Evolutionary conservation across 2,888 invertebrate species (phyloP), one percentile per base, ranked within the genome.

Genomic region (Archaeoteleia sp.): DNA sequence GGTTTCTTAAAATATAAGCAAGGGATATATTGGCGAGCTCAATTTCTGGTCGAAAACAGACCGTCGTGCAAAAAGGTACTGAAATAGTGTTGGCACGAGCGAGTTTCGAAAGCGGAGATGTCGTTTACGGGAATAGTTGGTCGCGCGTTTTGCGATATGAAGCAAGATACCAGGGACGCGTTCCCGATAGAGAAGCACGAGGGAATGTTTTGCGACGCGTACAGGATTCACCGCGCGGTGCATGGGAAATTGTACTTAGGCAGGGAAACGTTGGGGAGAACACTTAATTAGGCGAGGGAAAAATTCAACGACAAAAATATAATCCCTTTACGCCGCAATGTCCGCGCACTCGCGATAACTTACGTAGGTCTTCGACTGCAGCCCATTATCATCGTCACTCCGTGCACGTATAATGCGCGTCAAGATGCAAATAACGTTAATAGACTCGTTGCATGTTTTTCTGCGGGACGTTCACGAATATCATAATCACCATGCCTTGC

Each of bases 401-500:
- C 43, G 45, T 68, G 40, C 62, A 46, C 63, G 68, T 71, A 72
- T 63, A 67, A 66, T 74, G 66, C 54, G 67, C 35, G 61, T 67
- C 9, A 37, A 43, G 39, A 57, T 71, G 72, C 61, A 62, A 54
- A 48, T 30, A 68, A 67, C 75, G 76, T 74, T 82, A 83, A 76
- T 79, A 73, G 74, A 75, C 74, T 77, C 66, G 78, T 79, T 76
- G 78, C 80, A 80, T 80, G 77, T 74, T 76, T 76, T 75, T 73
- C 72, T 49, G 67, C 69, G 69, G 55, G 60, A 67, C 68, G 65
- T 58, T 45, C 74, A 73, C 71, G 71, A 77, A 75, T 81, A 78
- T 76, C 78, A 79, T 78, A 78, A 74, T 81, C 80, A 78, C 79
- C 82, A 80, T 82, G 78, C 74, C 72, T 75, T 72, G 53, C 25